These are phyloP conservation scores for Enhydra lutris DNA, from an alignment of 2,113 vertebrate species.

Conservation along the genomic window DNA sequence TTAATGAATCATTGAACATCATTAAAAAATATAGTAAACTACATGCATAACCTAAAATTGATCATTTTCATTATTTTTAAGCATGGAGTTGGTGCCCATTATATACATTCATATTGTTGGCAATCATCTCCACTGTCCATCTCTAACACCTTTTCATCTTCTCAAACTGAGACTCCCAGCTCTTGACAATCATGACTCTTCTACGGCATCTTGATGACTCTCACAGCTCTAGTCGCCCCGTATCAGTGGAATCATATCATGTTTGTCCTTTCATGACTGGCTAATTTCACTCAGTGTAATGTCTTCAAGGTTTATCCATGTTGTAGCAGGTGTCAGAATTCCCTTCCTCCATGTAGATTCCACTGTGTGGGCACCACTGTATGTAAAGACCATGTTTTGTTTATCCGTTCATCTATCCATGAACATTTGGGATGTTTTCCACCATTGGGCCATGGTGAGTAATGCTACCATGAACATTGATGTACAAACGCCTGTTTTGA, in stretches of 20 bases:
- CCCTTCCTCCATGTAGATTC: neutral
- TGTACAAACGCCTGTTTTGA: neutral
- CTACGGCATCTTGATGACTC: neutral
- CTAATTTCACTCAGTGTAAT: neutral
- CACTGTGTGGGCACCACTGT: no score
- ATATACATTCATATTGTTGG: no score
- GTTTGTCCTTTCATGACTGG: neutral
- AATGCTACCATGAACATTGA: neutral
- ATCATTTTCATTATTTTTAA: neutral
- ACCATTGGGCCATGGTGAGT: neutral
- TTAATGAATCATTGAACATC: neutral
- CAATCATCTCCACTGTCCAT: accelerated
- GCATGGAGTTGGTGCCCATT: neutral
- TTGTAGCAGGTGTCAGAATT: neutral
- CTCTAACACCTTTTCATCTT: neutral
- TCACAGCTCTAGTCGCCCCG: no score
- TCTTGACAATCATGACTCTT: accelerated
- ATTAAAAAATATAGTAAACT: neutral
- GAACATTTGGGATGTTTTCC: neutral
- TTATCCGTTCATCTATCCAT: neutral
- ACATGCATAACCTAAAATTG: neutral
- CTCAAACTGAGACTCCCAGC: neutral
- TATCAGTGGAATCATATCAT: neutral
- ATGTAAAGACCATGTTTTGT: neutral
- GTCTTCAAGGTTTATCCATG: neutral